Conservation (phyloP, 2,888 invertebrate genomes). For the Monoplex corrugatus region DNA sequence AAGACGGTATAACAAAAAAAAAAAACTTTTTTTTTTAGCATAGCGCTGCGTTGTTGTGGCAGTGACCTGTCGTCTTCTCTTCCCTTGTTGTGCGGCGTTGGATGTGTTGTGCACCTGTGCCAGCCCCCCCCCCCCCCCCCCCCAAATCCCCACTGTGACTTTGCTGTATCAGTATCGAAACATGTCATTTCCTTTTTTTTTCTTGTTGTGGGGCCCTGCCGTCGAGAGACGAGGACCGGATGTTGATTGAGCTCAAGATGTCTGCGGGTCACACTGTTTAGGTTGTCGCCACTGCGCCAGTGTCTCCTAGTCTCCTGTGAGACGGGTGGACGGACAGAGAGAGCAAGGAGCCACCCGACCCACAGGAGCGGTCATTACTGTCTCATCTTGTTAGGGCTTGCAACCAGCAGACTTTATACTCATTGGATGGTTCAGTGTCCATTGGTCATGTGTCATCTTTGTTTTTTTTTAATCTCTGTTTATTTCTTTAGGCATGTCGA, state of each 20-base stretch:
- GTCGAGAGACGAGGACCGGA: too few relatives aligned
- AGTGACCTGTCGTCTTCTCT: too few relatives aligned
- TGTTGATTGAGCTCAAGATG: too few relatives aligned
- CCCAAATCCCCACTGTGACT: not conserved
- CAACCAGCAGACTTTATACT: not conserved
- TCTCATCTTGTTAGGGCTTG: slow-evolving; percentile 20
- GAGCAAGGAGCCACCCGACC: too few relatives aligned
- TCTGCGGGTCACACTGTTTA: too few relatives aligned
- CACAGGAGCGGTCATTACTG: slow-evolving; percentile 4
- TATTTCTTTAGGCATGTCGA: not conserved
- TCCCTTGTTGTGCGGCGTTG: too few relatives aligned
- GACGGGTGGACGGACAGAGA: too few relatives aligned
- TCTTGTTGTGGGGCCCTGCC: not conserved
- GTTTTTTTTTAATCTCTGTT: not conserved
- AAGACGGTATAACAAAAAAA: too few relatives aligned
- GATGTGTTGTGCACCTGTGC: not conserved
- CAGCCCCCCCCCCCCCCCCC: not conserved
- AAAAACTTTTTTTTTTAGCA: too few relatives aligned
- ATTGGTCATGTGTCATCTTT: not conserved
- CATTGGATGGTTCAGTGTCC: not conserved
- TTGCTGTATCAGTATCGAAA: not conserved
- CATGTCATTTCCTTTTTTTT: not conserved
- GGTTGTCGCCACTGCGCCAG: not conserved
- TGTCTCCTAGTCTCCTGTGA: slow-evolving; percentile 8
- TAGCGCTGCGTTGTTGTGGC: too few relatives aligned